Base-by-base conservation (phyloP, 2,113 vertebrate genomes). In the Odobenus rosmarus region DNA sequence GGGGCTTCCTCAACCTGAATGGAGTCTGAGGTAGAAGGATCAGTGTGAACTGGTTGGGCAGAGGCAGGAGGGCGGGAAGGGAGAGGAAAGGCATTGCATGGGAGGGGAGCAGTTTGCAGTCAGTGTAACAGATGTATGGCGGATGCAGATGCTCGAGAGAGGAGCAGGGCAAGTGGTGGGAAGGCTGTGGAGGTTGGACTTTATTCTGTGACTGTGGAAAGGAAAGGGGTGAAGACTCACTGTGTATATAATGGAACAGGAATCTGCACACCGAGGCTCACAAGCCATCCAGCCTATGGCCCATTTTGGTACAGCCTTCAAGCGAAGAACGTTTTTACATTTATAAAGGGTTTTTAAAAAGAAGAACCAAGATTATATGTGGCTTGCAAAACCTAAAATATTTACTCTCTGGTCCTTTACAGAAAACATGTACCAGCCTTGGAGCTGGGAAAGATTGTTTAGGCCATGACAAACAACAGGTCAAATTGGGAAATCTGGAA, bases 301-400 rank as follows among this genome's bases (percentile, higher is more conserved):
- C n/a, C 39, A 0, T 55, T 95, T 84, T 81, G 76, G 21, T 81
- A 81, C 1, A 46, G 5, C 33, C 69, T 74, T 67, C 24, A 87
- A 85, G 10, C 76, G 84, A 42, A 96, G 42, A 79, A 77, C 33
- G 53, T 55, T 97, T 94, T 93, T 91, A 71, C 15, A 12, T 84
- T 88, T 69, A 83, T 83, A 42, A 81, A 87, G 39, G 10, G 15
- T 95, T 96, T 87, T 23, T 31, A 4, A 62, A 59, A 77, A 39
- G 49, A 53, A 3, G 69, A n/a, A 94, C 67, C 55, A 28, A 93
- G 51, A 76, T 53, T 26, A 3, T 72, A 31, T 79, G 11, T 87
- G 61, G 7, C 59, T n/a, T 90, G 5, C 14, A 95, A 61, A 80
- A 9, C 90, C 61, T 92, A 64, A 95, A 91, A 36, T 86, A 72